phyloP scores from a whole-genome alignment of 2,797 vertebrate genomes.

The Platyrinchus mystaceus region DNA sequence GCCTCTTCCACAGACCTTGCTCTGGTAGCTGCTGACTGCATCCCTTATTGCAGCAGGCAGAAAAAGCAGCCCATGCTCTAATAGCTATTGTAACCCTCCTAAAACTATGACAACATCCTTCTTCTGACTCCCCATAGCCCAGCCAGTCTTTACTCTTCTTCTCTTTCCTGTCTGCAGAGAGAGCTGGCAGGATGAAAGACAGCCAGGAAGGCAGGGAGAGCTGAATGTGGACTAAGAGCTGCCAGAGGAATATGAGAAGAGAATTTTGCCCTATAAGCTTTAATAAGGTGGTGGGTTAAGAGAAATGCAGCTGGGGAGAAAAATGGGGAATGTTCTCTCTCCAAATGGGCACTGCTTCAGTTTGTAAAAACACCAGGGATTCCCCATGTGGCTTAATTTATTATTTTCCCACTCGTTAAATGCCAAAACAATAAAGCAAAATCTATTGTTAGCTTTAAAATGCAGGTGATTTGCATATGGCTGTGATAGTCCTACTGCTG shows the following conservation, averaged over 20 bases:
- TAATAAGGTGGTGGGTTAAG: constrained; percentile 60
- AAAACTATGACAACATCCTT: constrained; percentile 29
- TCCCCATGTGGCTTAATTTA: constrained; percentile 67
- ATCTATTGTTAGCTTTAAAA: constrained; percentile 58
- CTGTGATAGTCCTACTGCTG: constrained; percentile 49
- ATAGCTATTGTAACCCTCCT: background rate
- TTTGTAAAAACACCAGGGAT: constrained; percentile 39
- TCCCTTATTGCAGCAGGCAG: background rate
- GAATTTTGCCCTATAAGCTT: constrained; percentile 60
- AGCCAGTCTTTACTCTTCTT: background rate
- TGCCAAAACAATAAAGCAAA: constrained; percentile 70
- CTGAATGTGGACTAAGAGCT: constrained; percentile 39
- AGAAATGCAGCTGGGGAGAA: constrained; percentile 50
- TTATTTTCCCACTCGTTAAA: constrained; percentile 71
- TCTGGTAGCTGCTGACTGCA: background rate
- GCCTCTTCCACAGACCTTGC: background rate
- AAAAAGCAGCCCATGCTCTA: background rate
- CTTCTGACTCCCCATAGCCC: constrained; percentile 32
- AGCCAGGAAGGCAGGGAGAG: constrained; percentile 4
- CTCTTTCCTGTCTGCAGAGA: constrained; percentile 25
- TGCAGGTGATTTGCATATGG: constrained; percentile 58
- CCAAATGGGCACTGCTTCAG: constrained; percentile 36
- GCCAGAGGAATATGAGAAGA: constrained; percentile 48
- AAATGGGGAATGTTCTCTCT: constrained; percentile 16
- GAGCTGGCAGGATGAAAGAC: constrained; percentile 27